Percentiles rank a stretch among this genome's conserved stretches.
phyloP scores from a whole-genome alignment of 1,140 invertebrate genomes.

The Caenorhabditis brenneri region DNA sequence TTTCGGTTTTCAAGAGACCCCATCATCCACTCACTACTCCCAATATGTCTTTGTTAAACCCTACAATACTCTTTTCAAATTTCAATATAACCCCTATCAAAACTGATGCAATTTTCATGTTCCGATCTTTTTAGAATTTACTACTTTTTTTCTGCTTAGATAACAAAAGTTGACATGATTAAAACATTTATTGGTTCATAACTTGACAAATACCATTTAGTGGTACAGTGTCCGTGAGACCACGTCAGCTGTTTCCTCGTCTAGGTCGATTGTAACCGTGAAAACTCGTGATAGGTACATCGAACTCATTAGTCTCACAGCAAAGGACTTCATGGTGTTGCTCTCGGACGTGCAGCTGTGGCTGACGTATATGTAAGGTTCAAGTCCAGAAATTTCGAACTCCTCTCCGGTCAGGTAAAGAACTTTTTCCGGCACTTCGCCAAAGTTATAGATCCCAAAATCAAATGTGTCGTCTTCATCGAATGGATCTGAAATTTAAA shows the following conservation, averaged over 20 bases:
- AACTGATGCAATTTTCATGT: background rate
- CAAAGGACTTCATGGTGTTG: background rate
- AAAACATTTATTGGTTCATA: too few relatives aligned
- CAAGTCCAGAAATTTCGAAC: background rate
- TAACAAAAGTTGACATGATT: background rate
- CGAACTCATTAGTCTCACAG: background rate
- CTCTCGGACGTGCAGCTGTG: background rate
- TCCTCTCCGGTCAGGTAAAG: background rate
- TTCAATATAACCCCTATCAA: too few relatives aligned
- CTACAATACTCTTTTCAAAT: too few relatives aligned
- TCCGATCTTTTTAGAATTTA: background rate
- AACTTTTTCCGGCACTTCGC: background rate
- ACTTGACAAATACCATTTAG: background rate
- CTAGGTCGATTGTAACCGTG: background rate
- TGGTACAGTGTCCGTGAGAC: background rate
- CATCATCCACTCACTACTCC: too few relatives aligned
- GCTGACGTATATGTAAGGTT: background rate
- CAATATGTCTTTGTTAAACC: too few relatives aligned
- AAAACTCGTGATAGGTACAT: background rate
- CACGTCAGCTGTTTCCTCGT: background rate
- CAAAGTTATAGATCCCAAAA: background rate
- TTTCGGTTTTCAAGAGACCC: background rate
- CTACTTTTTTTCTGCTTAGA: background rate
- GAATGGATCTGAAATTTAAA: background rate
- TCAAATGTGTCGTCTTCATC: slow-evolving; percentile 18